These are phyloP conservation scores for Sebastes nivosus DNA, from an alignment of 2,797 vertebrate genomes.

Conservation along the genomic window DNA sequence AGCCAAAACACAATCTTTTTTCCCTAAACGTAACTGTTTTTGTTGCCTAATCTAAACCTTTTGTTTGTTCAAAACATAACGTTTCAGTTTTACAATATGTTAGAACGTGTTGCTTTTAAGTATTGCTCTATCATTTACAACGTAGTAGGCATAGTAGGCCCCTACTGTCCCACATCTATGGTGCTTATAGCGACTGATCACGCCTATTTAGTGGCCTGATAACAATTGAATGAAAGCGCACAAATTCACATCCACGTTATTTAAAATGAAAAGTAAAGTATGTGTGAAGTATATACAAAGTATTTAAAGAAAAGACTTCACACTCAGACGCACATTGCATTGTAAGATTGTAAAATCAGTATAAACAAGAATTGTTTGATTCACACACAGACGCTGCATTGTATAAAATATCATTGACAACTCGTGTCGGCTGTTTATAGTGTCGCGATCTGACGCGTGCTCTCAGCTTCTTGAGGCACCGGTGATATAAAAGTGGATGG, in stretches of 20 bases:
- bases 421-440: slow-evolving; percentile 35
- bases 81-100: too few relatives aligned
- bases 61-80: too few relatives aligned
- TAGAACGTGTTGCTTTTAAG: too few relatives aligned
- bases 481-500: slow-evolving; percentile 68
- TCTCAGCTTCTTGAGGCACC: slow-evolving; percentile 45
- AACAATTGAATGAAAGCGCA: neutral
- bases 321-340: slow-evolving; percentile 32
- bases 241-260: slow-evolving; percentile 70
- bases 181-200: rapidly evolving
- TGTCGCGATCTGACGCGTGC: slow-evolving; percentile 46
- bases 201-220: too few relatives aligned
- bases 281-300: slow-evolving; percentile 48
- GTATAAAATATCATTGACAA: slow-evolving; percentile 39
- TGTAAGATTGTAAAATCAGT: slow-evolving; percentile 48
- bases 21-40: too few relatives aligned
- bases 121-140: too few relatives aligned
- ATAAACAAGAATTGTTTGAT: slow-evolving; percentile 41
- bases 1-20: too few relatives aligned
- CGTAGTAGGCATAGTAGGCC: too few relatives aligned
- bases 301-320: slow-evolving; percentile 22
- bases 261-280: slow-evolving; percentile 32
- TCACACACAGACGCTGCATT: slow-evolving; percentile 27
- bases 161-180: too few relatives aligned
- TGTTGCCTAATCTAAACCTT: too few relatives aligned